Base-by-base conservation (phyloP, 2,888 invertebrate species). In the Plebejus argus region DNA sequence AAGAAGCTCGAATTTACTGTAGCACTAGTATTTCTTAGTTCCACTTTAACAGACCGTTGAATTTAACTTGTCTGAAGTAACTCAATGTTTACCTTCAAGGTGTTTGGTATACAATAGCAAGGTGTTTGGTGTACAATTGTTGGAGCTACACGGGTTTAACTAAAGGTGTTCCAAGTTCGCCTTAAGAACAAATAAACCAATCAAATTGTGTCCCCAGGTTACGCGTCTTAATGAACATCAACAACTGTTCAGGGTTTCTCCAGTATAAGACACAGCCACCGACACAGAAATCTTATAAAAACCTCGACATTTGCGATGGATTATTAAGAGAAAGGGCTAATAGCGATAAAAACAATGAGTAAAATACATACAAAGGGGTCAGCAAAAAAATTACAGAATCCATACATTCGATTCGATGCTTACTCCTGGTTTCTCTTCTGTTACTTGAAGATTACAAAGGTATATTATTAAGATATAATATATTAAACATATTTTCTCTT, bases 51-150 rank as follows among this genome's bases (percentile, higher is more conserved):
- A 66, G 66, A 33, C 28, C 15, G 66, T 72, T 49, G 12, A 45
- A 49, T 72, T 23, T 49, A 49, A 39, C 45, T 53, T 74, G 49
- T 74, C 74, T 74, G 45, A 45, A 74, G 49, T 23, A 49, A 74
- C 74, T 74, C 74, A 74, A 74, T 74, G 49, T 74, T 74, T 74
- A 74, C 53, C 15, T 74, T 74, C 3, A 28, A 49, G 45, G 74
- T 74, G 74, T 74, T 71, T 39, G 71, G 45, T 49, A 28, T 74
- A 28, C 74, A 74, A 49, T 74, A 49, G 72, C 3, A 28, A 49
- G 45, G 53, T 74, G 74, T 74, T 71, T 39, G 71, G 45, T 49
- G 53, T 74, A 28, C 74, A 74, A 49, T 74, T 72, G 72, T 72
- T 74, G 5, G 28, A 28, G 15, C 53, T 74, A 28, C 49, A 53